Evolutionary conservation across 2,888 invertebrate genomes (phyloP).

Genomic region (Ophonus ardosiacus): DNA sequence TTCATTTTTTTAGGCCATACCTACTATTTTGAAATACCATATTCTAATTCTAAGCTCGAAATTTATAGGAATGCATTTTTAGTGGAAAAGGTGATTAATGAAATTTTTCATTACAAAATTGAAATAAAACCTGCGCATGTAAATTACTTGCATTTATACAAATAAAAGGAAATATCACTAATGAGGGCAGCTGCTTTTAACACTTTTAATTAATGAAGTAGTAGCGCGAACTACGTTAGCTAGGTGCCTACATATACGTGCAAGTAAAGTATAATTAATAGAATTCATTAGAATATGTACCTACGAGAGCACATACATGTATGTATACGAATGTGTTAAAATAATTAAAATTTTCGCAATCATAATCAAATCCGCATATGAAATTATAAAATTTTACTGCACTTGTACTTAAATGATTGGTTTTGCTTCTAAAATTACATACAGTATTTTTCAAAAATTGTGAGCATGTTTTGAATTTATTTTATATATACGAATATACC

Average conservation of each 20-base stretch:
- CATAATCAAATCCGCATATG: not conserved
- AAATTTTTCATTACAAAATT: not conserved
- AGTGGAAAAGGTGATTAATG: not conserved
- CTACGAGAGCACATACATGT: not conserved
- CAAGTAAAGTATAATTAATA: conserved; percentile 25
- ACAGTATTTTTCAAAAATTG: too few species aligned
- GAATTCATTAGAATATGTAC: not conserved
- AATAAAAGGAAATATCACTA: conserved; percentile 32
- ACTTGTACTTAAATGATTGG: too few species aligned
- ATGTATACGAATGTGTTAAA: not conserved
- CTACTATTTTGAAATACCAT: too few species aligned
- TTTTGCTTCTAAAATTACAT: too few species aligned
- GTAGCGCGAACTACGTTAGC: not conserved
- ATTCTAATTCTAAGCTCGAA: not conserved
- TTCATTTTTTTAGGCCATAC: too few species aligned
- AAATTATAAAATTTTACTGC: not conserved
- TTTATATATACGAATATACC: too few species aligned
- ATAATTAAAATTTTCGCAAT: conserved; percentile 9
- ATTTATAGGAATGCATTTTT: not conserved
- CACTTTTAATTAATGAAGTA: conserved; percentile 35
- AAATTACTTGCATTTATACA: conserved; percentile 13
- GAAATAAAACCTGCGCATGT: not conserved
- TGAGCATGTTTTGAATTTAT: too few species aligned
- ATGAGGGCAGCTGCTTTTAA: conserved; percentile 33
- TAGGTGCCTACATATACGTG: not conserved